Evolutionary conservation across 2,113 vertebrate species (phyloP).

Genomic region (Galeopterus variegatus): DNA sequence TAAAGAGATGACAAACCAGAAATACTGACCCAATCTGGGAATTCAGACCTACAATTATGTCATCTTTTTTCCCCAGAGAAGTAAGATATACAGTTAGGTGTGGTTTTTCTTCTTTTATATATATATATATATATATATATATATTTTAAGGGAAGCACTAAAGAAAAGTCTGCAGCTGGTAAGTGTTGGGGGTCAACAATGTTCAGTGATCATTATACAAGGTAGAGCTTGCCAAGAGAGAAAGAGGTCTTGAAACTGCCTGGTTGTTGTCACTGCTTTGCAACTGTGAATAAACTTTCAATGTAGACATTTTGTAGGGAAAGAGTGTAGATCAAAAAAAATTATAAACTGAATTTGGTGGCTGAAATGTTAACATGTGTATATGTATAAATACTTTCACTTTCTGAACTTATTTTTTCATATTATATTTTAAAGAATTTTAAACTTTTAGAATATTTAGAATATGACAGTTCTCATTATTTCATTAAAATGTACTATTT

Average conservation of each 20-base stretch:
- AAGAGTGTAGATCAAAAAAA: too few relatives aligned
- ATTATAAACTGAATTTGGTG: neutral
- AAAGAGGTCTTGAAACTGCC: neutral
- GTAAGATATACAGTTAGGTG: neutral
- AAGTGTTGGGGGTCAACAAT: neutral
- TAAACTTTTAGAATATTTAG: neutral
- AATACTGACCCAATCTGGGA: neutral
- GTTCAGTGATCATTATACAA: neutral
- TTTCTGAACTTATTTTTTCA: neutral
- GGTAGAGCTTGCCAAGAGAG: neutral
- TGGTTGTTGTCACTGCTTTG: neutral
- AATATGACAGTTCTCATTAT: neutral
- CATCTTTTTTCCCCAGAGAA: neutral
- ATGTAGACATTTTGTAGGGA: neutral
- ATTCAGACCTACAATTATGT: neutral
- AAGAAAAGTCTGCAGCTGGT: neutral
- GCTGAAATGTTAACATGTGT: neutral
- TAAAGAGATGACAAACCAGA: neutral
- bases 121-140: too few relatives aligned
- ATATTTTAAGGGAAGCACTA: neutral
- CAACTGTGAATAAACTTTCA: neutral
- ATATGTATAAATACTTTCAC: neutral
- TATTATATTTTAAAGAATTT: neutral
- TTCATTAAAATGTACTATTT: neutral
- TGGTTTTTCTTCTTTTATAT: neutral